Evolutionary conservation across 2,113 vertebrate species (phyloP).

Genomic region (Rhea americana): DNA sequence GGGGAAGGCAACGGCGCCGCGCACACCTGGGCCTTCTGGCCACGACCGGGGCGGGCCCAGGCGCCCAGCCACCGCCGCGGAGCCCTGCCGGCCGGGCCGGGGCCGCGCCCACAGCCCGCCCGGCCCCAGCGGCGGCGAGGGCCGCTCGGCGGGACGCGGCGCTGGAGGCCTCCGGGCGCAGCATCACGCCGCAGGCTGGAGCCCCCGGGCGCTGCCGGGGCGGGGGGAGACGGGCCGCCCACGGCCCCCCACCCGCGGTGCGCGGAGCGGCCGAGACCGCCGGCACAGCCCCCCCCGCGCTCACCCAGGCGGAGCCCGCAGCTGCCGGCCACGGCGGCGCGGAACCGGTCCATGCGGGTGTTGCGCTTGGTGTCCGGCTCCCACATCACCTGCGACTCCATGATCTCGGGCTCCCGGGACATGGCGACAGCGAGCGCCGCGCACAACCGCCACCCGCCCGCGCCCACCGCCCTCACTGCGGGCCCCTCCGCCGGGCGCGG

Average conservation of each 20-base stretch:
- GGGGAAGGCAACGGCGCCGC: fast-evolving
- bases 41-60: fast-evolving
- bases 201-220: fast-evolving
- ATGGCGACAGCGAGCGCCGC: conserved; percentile 53
- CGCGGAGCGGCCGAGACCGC: not conserved
- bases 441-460: fast-evolving
- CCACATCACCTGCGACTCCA: conserved; percentile 92
- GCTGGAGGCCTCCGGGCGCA: not conserved
- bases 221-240: fast-evolving
- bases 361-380: conserved; percentile 92
- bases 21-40: fast-evolving
- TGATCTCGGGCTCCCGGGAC: conserved; percentile 87
- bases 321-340: conserved; percentile 79
- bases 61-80: no score
- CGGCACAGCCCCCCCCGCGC: not conserved
- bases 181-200: not conserved
- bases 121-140: conserved; percentile 74
- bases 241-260: no score
- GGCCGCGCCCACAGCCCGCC: conserved; percentile 81
- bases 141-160: not conserved
- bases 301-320: conserved; percentile 88
- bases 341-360: conserved; percentile 91
- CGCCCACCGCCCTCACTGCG: fast-evolving
- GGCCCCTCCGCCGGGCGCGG: not conserved
- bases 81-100: not conserved